Evolutionary conservation across 64 coral and sea anemone genomes (phyloP), one percentile per base, ranked within the genome.

Genomic region (Cladopsammia gracilis): DNA sequence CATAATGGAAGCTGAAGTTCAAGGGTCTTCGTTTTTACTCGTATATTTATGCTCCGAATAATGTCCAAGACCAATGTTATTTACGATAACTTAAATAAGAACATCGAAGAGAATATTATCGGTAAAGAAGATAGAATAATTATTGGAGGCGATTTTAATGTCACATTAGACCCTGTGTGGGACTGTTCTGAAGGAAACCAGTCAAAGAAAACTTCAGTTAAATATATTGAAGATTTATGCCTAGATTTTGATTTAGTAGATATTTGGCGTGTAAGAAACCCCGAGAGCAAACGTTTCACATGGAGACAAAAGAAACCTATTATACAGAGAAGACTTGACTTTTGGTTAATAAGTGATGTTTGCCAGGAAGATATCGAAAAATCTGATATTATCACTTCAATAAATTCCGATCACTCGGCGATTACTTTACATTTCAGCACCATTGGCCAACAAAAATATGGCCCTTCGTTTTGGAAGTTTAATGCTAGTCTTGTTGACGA

Each of bases 381-480:
- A n/a, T 24, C 65, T 25, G 78, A 56, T 61, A 82, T 82, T 58
- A 52, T 82, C 42, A 6, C 78, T 20, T 82, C 51, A 18, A 82
- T 82, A 16, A 82, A 82, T 25, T 82, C 78, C 22, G 78, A 82
- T 56, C 53, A 82, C 58, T 82, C 78, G 20, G 78, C 78, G 20
- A 82, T 82, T 4, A 60, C 53, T 82, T 19, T 82, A n/a, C 46
- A 82, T n/a, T 82, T 82, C 60, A 56, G 42, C 14, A 82, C 18
- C 42, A 61, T 82, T 59, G 78, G 3, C 25, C 43, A 23, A 10
- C 60, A 54, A 54, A 82, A 82, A 82, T 13, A 82, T 19, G 57
- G 79, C 58, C 79, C 79, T 13, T 83, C 79, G 22, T 62, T 43
- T 19, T 83, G 79, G 79, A 83, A 83, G 62, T 83, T 83, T 12